Conservation (phyloP, 2,113 vertebrate species). For the Neoarius graeffei region DNA sequence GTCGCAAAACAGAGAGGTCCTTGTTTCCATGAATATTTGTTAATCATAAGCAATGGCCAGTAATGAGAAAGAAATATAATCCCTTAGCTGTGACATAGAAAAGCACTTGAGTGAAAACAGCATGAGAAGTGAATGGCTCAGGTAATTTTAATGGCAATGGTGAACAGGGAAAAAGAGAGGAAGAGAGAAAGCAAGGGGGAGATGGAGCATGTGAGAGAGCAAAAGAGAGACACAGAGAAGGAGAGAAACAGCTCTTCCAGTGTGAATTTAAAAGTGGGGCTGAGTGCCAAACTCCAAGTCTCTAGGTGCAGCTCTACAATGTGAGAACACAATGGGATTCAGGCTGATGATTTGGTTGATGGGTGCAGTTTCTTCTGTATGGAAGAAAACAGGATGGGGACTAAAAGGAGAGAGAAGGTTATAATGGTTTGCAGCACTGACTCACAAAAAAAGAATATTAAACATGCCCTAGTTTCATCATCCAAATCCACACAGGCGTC, state of each 20-base stretch:
- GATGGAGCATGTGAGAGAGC: slow-evolving; percentile 32
- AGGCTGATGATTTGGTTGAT: slow-evolving; percentile 20
- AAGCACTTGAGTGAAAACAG: slow-evolving; percentile 43
- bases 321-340: slow-evolving; percentile 24
- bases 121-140: slow-evolving; percentile 39
- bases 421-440: not conserved
- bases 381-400: slow-evolving; percentile 1
- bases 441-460: not conserved
- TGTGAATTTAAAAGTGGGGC: slow-evolving; percentile 42
- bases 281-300: slow-evolving; percentile 6
- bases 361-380: not conserved
- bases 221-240: slow-evolving; percentile 38
- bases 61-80: slow-evolving; percentile 38
- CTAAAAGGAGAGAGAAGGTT: slow-evolving; percentile 6
- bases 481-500: slow-evolving; percentile 8
- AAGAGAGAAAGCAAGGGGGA: slow-evolving; percentile 54
- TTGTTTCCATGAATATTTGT: slow-evolving; percentile 37
- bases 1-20: not conserved
- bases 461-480: slow-evolving; percentile 10
- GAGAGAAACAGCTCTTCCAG: slow-evolving; percentile 1
- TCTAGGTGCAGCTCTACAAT: slow-evolving; percentile 23
- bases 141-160: slow-evolving; percentile 30
- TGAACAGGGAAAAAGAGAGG: slow-evolving; percentile 7
- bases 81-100: slow-evolving; percentile 38
- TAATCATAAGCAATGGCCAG: slow-evolving; percentile 31